Evolutionary conservation across 2,797 vertebrate species (phyloP).

Genomic region (Platyrinchus mystaceus): DNA sequence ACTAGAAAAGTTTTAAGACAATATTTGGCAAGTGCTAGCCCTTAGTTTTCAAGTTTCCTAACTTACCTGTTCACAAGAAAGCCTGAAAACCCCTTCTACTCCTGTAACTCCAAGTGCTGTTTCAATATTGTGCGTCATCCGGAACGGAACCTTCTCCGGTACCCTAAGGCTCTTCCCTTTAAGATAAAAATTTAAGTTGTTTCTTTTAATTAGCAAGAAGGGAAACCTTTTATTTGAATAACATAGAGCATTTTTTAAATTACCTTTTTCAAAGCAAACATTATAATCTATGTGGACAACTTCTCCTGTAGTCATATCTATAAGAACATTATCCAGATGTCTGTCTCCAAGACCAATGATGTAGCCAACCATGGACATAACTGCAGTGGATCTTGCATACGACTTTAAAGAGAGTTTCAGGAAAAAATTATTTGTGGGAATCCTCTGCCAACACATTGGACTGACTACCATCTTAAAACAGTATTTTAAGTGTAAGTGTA

Average conservation of each 20-base stretch:
- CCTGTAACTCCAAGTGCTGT: conserved; percentile 94
- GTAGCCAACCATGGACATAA: conserved; percentile 99
- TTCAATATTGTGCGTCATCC: conserved; percentile 99
- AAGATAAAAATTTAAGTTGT: conserved; percentile 44
- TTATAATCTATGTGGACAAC: conserved; percentile 99
- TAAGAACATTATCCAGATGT: conserved; percentile 98
- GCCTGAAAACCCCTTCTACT: conserved; percentile 96
- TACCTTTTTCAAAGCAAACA: conserved; percentile 99
- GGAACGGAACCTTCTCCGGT: conserved; percentile 98
- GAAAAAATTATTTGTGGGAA: conserved; percentile 48
- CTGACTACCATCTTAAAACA: conserved; percentile 43
- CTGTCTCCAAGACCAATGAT: conserved; percentile 98
- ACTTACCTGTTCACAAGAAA: conserved; percentile 97
- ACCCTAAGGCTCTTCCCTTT: conserved; percentile 97
- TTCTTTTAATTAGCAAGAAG: conserved; percentile 45
- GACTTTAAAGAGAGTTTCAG: conserved; percentile 79
- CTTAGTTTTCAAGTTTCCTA: background rate
- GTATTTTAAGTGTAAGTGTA: conserved; percentile 4
- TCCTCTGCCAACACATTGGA: conserved; percentile 40
- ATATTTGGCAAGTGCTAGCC: background rate
- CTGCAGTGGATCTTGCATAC: conserved; percentile 95
- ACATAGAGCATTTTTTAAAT: conserved; percentile 56
- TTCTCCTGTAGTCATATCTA: conserved; percentile 98
- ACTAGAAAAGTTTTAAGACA: background rate
- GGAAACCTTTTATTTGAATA: conserved; percentile 29